Conservation (phyloP, 2,888 invertebrate species). For the Silvanus unidentatus region DNA sequence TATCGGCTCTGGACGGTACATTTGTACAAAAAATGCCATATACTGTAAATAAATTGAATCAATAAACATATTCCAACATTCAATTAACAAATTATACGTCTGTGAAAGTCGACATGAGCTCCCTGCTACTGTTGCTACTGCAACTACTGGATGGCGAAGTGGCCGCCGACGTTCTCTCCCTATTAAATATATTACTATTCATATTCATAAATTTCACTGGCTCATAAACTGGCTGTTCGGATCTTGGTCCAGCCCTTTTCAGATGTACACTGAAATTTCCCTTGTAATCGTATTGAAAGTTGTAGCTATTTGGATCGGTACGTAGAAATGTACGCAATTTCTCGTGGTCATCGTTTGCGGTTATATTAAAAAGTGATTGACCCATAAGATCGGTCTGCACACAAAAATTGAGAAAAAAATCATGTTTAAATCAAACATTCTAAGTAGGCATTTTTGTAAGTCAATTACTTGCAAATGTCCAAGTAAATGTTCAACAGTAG, state of each 20-base stretch:
- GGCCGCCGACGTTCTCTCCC: not conserved
- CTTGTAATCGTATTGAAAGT: slow-evolving; percentile 51
- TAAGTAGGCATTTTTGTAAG: not conserved
- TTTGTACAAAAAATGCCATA: slow-evolving; percentile 68
- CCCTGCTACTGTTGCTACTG: slow-evolving; percentile 14
- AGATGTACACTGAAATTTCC: slow-evolving; percentile 50
- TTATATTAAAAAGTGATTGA: slow-evolving; percentile 73
- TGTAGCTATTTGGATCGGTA: slow-evolving; percentile 23
- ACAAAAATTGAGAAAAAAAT: slow-evolving; percentile 6
- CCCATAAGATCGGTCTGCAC: slow-evolving; percentile 77
- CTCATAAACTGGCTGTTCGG: slow-evolving; percentile 67
- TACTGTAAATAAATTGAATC: slow-evolving; percentile 46
- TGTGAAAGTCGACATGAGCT: slow-evolving; percentile 17
- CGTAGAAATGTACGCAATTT: slow-evolving; percentile 56
- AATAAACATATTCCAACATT: too few relatives aligned
- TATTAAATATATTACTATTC: slow-evolving; percentile 26
- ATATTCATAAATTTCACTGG: slow-evolving; percentile 62
- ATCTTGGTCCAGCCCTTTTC: slow-evolving; percentile 63
- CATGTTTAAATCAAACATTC: not conserved
- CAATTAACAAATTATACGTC: slow-evolving; percentile 20
- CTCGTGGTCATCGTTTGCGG: slow-evolving; percentile 74
- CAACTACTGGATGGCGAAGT: slow-evolving; percentile 14
- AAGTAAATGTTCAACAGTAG: slow-evolving; percentile 75
- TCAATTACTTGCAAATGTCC: slow-evolving; percentile 71
- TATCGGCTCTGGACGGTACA: slow-evolving; percentile 65